phyloP scores from a whole-genome alignment of 2,888 invertebrate genomes.

The Polydrusus cervinus region DNA sequence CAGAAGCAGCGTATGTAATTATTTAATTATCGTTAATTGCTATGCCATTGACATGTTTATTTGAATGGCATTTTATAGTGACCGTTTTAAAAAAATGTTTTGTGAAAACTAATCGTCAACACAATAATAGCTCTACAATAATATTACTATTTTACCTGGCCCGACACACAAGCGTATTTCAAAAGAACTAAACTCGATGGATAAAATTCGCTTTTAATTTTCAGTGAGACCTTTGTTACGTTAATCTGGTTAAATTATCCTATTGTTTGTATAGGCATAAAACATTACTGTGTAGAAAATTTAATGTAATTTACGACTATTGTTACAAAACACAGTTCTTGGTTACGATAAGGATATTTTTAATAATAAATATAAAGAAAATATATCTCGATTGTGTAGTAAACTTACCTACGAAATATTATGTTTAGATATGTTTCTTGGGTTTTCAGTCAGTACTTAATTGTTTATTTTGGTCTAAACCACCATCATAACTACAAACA shows the following conservation, averaged over 20 bases:
- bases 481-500: too few relatives aligned
- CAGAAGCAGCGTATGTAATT: slow-evolving; percentile 54
- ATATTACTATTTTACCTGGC: neutral
- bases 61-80: neutral
- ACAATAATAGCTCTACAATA: neutral
- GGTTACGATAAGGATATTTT: neutral
- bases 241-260: neutral
- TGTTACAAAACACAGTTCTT: too few relatives aligned
- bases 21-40: slow-evolving; percentile 8
- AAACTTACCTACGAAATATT: too few relatives aligned
- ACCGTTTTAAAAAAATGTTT: neutral
- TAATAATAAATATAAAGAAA: neutral
- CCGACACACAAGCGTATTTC: neutral
- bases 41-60: slow-evolving; percentile 3
- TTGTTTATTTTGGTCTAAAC: too few relatives aligned
- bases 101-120: slow-evolving; percentile 18
- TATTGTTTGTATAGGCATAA: neutral
- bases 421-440: too few relatives aligned
- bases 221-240: neutral
- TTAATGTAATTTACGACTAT: too few relatives aligned
- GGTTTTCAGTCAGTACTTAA: too few relatives aligned
- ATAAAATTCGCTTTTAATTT: neutral
- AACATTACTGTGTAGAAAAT: too few relatives aligned
- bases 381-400: too few relatives aligned
- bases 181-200: neutral